Conservation (phyloP, 1,140 invertebrate genomes). For the Zaprionus kolodkinae region DNA sequence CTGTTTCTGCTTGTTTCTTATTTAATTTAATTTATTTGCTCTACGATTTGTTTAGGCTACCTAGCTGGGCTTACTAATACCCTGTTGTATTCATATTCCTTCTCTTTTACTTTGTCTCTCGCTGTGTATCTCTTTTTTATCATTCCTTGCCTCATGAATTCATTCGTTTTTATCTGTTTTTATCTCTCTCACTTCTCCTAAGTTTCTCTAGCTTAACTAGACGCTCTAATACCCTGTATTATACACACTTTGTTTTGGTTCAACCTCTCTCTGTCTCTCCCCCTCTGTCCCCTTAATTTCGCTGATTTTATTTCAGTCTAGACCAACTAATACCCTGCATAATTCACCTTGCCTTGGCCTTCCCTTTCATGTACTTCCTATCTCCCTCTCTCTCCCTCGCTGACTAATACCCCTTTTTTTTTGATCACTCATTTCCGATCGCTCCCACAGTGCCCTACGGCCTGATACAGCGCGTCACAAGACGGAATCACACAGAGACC, state of each 20-base stretch:
- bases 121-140: too few relatives aligned
- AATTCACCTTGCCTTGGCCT: neutral
- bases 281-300: too few relatives aligned
- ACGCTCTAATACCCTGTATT: conserved; percentile 16
- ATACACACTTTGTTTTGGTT: too few relatives aligned
- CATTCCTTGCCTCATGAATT: too few relatives aligned
- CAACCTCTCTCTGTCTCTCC: too few relatives aligned
- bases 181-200: too few relatives aligned
- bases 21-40: neutral
- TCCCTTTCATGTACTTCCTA: too few relatives aligned
- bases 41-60: neutral
- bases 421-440: neutral
- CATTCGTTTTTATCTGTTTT: too few relatives aligned
- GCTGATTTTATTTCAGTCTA: neutral
- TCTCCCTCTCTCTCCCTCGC: neutral
- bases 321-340: neutral
- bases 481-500: conserved; percentile 67
- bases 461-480: conserved; percentile 22
- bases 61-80: conserved; percentile 27
- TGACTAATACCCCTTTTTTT: conserved; percentile 20
- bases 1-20: neutral
- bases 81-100: neutral
- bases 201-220: too few relatives aligned
- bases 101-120: too few relatives aligned
- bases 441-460: conserved; percentile 2